Evolutionary conservation across 1,140 invertebrate genomes (phyloP).

Genomic region (Glomeris maerens): DNA sequence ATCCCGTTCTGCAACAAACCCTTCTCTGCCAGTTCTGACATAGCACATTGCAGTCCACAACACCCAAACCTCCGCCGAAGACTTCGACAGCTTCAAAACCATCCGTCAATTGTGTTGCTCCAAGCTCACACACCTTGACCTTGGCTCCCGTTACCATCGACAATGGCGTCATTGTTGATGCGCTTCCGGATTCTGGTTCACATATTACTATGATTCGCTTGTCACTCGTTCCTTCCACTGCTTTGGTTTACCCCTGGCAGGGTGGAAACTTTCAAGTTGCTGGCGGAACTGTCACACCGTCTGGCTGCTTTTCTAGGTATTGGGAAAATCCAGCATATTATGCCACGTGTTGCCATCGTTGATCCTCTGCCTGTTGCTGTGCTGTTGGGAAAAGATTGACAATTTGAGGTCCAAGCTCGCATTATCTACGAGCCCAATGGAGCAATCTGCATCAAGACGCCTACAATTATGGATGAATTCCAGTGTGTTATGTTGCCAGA

Average conservation of each 20-base stretch:
- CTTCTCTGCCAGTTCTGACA: background rate
- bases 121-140: background rate
- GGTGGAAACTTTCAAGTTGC: background rate
- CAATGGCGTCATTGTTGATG: background rate
- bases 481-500: too few species aligned
- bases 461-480: too few species aligned
- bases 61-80: background rate
- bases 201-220: background rate
- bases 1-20: background rate
- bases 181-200: background rate
- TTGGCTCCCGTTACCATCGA: background rate
- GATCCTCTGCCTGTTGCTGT: background rate
- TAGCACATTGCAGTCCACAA: background rate
- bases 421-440: background rate
- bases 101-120: background rate
- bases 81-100: background rate
- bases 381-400: slow-evolving; percentile 1
- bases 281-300: background rate
- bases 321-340: slow-evolving; percentile 1
- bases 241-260: background rate
- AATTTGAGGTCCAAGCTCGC: background rate
- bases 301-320: background rate
- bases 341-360: background rate
- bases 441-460: background rate
- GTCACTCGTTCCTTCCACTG: background rate